Percentiles rank a stretch among this genome's conserved stretches.
phyloP scores from a whole-genome alignment of 1,140 invertebrate species.

The Caerostris extrusa region DNA sequence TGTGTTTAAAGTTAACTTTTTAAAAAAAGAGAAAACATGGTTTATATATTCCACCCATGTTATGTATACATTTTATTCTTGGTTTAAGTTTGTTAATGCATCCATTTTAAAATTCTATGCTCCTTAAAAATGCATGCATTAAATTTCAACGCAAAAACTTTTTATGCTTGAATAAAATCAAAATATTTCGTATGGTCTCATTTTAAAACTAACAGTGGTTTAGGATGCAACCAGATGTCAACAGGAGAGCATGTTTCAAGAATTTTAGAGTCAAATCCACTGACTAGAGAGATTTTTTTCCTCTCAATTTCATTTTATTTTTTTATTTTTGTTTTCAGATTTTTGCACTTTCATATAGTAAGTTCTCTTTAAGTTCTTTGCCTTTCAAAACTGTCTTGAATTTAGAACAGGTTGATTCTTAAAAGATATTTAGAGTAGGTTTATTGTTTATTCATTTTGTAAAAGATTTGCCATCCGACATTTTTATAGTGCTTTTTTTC shows the following conservation, averaged over 20 bases:
- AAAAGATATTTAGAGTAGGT: neutral
- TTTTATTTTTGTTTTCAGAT: neutral
- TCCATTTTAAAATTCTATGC: neutral
- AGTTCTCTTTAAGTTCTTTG: neutral
- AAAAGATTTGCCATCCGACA: neutral
- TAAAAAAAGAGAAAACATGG: too few relatives aligned
- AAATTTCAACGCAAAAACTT: neutral
- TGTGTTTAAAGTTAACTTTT: too few relatives aligned
- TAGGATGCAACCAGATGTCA: neutral
- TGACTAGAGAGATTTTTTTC: neutral
- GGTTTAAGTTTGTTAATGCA: neutral
- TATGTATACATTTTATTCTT: neutral
- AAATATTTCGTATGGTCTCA: neutral
- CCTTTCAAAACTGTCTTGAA: neutral
- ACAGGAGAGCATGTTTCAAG: neutral
- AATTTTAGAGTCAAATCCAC: neutral
- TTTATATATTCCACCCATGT: neutral
- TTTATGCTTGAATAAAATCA: neutral
- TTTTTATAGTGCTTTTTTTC: neutral
- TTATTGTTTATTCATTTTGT: conserved; percentile 29
- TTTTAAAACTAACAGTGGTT: neutral
- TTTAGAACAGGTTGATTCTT: neutral
- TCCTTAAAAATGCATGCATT: neutral
- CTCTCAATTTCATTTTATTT: neutral
- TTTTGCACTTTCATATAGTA: neutral